Percentiles rank a stretch among this genome's conserved stretches.
Conservation (phyloP, 1,140 invertebrate genomes). For the Harpegnathos saltator region DNA sequence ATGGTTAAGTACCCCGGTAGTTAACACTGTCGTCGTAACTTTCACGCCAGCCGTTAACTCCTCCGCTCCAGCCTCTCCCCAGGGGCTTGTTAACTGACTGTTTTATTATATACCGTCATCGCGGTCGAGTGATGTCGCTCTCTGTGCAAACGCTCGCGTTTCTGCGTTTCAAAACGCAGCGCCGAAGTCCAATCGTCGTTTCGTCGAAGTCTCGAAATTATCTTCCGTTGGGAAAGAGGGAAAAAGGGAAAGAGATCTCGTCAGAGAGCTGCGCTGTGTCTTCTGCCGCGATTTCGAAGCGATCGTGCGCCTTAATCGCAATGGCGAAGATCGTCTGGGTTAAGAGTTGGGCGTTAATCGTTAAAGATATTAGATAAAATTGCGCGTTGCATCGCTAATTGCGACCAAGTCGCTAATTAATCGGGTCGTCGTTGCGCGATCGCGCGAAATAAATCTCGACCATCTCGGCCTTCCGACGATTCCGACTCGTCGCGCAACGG, state of each 20-base stretch:
- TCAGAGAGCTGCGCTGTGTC: too few species aligned
- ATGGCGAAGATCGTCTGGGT: too few species aligned
- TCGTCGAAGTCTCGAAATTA: too few species aligned
- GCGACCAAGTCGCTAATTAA: too few species aligned
- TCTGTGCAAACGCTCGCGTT: constrained; percentile 18
- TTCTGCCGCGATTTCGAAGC: too few species aligned
- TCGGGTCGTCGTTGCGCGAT: too few species aligned
- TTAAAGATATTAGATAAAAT: constrained; percentile 9
- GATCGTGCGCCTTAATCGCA: not conserved
- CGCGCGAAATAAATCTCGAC: not conserved
- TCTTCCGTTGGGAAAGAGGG: too few species aligned
- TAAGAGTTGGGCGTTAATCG: not conserved
- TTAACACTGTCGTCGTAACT: constrained; percentile 78
- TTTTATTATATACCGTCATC: constrained; percentile 58
- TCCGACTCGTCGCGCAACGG: not conserved
- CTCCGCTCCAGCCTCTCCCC: constrained; percentile 55
- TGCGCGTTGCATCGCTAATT: not conserved
- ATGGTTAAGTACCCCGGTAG: constrained; percentile 79
- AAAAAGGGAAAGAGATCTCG: too few species aligned
- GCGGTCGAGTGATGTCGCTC: not conserved
- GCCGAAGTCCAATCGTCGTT: too few species aligned
- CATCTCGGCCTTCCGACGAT: not conserved
- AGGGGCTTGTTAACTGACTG: constrained; percentile 78
- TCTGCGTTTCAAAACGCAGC: not conserved
- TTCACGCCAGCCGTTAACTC: constrained; percentile 54